Conservation (phyloP, 2,797 vertebrate genomes). For the Rousettus madagascariensis region DNA sequence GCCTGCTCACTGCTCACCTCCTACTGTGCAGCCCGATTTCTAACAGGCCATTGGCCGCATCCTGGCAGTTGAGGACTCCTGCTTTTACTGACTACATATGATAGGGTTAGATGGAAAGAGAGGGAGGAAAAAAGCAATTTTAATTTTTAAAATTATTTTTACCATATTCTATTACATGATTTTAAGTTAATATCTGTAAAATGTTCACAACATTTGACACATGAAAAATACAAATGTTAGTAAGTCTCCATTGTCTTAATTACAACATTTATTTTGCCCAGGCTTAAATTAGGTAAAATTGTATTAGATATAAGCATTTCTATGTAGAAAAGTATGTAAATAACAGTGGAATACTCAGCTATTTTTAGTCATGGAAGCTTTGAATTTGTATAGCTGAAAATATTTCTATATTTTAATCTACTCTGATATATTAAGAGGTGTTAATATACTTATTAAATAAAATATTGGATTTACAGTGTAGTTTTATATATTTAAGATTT, state of each 20-base stretch:
- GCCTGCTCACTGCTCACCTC: no score
- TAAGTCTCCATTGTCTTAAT: neutral
- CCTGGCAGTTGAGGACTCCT: no score
- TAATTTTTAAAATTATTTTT: neutral
- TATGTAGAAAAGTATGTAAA: constrained; percentile 1
- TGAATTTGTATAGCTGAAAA: constrained; percentile 8
- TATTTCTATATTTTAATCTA: constrained; percentile 20
- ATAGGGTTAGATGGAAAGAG: neutral
- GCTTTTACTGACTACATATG: neutral
- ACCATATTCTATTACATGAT: neutral
- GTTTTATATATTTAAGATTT: constrained; percentile 26
- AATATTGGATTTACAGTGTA: neutral
- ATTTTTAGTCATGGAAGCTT: neutral
- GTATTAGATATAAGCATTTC: constrained; percentile 13
- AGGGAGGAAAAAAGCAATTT: neutral
- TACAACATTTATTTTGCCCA: neutral
- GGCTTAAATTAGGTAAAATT: constrained; percentile 9
- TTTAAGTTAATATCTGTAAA: neutral
- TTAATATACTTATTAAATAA: constrained; percentile 4
- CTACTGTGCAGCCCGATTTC: no score
- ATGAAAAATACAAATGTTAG: neutral
- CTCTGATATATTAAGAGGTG: constrained; percentile 2
- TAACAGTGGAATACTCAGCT: neutral
- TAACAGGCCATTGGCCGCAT: no score
- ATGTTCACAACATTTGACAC: neutral